Evolutionary conservation across 64 coral and sea anemone genomes (phyloP).

Genomic region (Hydrozoanthus tunicans): DNA sequence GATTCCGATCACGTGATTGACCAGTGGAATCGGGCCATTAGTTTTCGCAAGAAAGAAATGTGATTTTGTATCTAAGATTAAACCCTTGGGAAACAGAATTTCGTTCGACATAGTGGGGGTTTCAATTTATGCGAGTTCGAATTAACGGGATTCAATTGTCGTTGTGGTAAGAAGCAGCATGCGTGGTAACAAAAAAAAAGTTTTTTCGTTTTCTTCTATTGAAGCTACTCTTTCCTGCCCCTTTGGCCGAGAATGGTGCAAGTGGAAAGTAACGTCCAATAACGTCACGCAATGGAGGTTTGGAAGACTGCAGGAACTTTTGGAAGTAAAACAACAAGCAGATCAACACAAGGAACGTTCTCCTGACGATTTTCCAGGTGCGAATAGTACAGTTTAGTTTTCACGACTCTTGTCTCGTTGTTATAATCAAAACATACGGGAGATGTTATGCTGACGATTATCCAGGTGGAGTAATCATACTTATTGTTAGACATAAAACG

Average conservation of each 20-base stretch:
- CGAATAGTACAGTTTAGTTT: neutral
- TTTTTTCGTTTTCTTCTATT: neutral
- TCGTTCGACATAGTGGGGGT: too few relatives aligned
- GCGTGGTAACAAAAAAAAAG: too few relatives aligned
- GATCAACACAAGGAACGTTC: neutral
- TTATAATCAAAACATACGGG: neutral
- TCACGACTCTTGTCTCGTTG: neutral
- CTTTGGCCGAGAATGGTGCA: constrained; percentile 12
- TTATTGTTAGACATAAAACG: too few relatives aligned
- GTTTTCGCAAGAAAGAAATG: too few relatives aligned
- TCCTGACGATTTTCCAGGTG: neutral
- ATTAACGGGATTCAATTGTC: too few relatives aligned
- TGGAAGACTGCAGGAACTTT: neutral
- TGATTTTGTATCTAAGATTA: too few relatives aligned
- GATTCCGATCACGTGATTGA: too few relatives aligned
- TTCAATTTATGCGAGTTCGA: too few relatives aligned
- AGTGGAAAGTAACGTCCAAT: neutral
- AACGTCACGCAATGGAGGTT: neutral
- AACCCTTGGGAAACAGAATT: too few relatives aligned
- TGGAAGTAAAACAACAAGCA: neutral
- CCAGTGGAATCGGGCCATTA: too few relatives aligned
- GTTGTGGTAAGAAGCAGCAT: too few relatives aligned
- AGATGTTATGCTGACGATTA: neutral
- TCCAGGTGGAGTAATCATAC: neutral
- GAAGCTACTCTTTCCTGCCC: neutral